Conservation (phyloP, 2,888 invertebrate species). For the Meiosimyza decipiens region DNA sequence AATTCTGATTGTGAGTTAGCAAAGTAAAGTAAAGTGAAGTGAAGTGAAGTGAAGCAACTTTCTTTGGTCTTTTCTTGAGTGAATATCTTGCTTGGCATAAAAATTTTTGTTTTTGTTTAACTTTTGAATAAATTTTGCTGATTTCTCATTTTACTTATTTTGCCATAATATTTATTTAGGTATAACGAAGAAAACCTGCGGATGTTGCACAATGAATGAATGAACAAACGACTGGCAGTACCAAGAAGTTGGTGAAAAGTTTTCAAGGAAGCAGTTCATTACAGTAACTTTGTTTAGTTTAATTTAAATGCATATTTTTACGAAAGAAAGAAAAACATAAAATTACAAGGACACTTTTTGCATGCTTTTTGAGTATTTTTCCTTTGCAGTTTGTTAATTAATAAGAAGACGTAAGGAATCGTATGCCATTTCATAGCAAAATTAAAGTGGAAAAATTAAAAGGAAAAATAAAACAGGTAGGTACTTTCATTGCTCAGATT, state of each 20-base stretch:
- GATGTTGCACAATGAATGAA: not conserved
- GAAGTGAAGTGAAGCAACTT: not conserved
- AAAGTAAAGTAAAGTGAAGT: no score
- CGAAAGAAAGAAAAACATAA: not conserved
- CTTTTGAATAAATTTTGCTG: constrained; percentile 19
- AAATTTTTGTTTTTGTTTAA: constrained; percentile 11
- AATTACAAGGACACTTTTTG: constrained; percentile 5
- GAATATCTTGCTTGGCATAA: not conserved
- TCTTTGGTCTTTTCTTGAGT: constrained; percentile 3
- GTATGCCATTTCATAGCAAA: no score
- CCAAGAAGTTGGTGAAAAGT: constrained; percentile 9
- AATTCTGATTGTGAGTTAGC: no score
- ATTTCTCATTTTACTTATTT: constrained; percentile 8
- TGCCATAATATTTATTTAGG: not conserved
- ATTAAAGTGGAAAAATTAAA: no score
- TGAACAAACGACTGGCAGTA: constrained; percentile 19
- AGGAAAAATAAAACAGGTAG: no score
- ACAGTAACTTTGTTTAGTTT: constrained; percentile 8
- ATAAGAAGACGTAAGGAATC: no score
- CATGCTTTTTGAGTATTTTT: no score
- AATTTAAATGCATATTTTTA: constrained; percentile 19
- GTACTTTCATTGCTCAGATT: no score
- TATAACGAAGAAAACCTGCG: not conserved
- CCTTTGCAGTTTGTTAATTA: no score
- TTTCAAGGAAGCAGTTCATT: constrained; percentile 4